These are phyloP conservation scores for Labrus mixtus DNA, from an alignment of 2,113 vertebrate genomes.

Conservation along the genomic window DNA sequence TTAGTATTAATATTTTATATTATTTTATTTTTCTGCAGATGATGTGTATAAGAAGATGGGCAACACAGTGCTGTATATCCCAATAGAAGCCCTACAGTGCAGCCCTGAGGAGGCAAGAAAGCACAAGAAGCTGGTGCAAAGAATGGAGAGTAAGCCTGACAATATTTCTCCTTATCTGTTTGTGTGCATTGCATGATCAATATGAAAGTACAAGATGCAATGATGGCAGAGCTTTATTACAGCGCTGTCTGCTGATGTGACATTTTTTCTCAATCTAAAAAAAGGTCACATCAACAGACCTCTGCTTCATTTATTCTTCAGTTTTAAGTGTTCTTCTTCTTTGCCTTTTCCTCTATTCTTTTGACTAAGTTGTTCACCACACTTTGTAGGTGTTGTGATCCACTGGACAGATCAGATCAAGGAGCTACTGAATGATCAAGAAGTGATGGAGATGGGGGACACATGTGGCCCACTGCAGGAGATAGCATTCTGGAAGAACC, in stretches of 20 bases:
- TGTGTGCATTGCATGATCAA: too few relatives aligned
- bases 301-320: background rate
- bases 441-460: constrained; percentile 80
- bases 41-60: constrained; percentile 81
- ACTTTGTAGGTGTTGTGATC: constrained; percentile 85
- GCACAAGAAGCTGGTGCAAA: constrained; percentile 88
- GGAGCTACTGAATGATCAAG: constrained; percentile 86
- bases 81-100: constrained; percentile 82
- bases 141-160: constrained; percentile 87
- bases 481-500: constrained; percentile 88
- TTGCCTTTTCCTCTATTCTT: background rate
- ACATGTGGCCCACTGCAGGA: constrained; percentile 87
- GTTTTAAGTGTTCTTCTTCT: background rate
- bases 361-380: background rate
- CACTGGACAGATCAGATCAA: constrained; percentile 92
- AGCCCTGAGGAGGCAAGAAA: constrained; percentile 79
- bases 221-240: background rate
- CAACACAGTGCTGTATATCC: constrained; percentile 89
- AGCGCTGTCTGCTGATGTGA: too few relatives aligned
- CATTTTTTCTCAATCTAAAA: too few relatives aligned
- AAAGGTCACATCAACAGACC: background rate
- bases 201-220: too few relatives aligned
- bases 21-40: constrained; percentile 74
- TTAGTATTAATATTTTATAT: background rate
- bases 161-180: background rate